Evolutionary conservation across 2,113 vertebrate species (phyloP).

Genomic region (Eidolon helvum): DNA sequence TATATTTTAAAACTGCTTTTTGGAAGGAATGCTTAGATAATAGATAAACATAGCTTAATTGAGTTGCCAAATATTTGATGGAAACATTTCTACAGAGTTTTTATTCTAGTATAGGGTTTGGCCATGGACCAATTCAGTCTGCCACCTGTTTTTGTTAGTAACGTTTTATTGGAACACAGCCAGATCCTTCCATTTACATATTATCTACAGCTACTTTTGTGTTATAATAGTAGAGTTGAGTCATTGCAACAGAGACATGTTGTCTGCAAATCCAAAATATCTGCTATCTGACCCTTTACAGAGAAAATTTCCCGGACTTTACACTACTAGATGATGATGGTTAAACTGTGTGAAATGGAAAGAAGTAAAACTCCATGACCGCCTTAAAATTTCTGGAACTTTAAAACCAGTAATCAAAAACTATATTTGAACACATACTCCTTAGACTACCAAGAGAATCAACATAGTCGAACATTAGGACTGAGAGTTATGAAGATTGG

Average conservation of each 20-base stretch:
- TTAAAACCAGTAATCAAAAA: neutral
- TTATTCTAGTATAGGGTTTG: neutral
- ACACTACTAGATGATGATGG: neutral
- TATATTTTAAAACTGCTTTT: neutral
- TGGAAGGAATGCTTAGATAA: neutral
- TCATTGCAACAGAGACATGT: neutral
- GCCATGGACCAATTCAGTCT: neutral
- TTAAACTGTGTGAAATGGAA: neutral
- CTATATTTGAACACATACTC: neutral
- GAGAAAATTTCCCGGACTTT: neutral
- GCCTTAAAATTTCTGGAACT: neutral
- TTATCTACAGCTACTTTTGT: neutral
- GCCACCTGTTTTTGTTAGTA: constrained; percentile 19
- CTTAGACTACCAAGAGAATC: neutral
- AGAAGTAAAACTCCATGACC: neutral
- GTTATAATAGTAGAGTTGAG: neutral
- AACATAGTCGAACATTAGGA: neutral
- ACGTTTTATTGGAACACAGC: neutral
- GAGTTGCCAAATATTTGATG: neutral
- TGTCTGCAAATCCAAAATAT: neutral
- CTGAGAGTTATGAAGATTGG: neutral
- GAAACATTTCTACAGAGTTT: neutral
- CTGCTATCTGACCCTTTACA: neutral
- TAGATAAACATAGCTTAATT: neutral
- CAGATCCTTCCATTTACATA: neutral